phyloP scores from a whole-genome alignment of 92 coral and sea anemone species.

The Siderastrea radians region DNA sequence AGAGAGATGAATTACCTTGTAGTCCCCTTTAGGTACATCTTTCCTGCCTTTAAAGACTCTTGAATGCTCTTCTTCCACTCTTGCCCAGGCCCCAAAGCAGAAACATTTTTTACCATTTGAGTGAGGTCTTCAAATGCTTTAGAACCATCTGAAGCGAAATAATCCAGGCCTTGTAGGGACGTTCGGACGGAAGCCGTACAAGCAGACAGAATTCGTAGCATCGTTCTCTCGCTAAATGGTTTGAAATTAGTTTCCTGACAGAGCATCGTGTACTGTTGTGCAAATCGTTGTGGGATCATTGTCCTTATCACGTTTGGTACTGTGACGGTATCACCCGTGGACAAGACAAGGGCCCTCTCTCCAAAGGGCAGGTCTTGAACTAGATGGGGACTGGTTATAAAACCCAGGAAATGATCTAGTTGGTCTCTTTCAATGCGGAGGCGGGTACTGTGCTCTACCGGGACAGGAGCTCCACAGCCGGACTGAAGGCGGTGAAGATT shows the following conservation, averaged over 20 bases:
- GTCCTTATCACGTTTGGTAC: constrained; percentile 74
- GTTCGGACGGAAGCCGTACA: constrained; percentile 51
- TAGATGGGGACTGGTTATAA: constrained; percentile 72
- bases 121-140: constrained; percentile 58
- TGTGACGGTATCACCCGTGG: constrained; percentile 44
- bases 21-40: constrained; percentile 54
- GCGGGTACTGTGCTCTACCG: constrained; percentile 49
- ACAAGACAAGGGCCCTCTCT: constrained; percentile 45
- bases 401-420: constrained; percentile 71
- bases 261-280: constrained; percentile 42
- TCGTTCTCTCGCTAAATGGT: constrained; percentile 53
- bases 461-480: constrained; percentile 72
- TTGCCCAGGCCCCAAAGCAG: not conserved
- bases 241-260: constrained; percentile 47
- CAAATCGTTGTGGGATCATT: constrained; percentile 68
- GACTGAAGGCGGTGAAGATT: constrained; percentile 62
- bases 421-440: constrained; percentile 67
- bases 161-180: constrained; percentile 72
- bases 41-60: constrained; percentile 47
- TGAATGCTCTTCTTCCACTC: constrained; percentile 22
- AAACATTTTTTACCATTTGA: not conserved
- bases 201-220: constrained; percentile 40
- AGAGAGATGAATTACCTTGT: constrained; percentile 29
- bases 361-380: constrained; percentile 80
- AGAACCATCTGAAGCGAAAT: constrained; percentile 50